A percentile compares a stretch with the other conserved stretches of the same genome.
Conservation (phyloP, 1,140 invertebrate species). For the Pseudomyrmex concolor region DNA sequence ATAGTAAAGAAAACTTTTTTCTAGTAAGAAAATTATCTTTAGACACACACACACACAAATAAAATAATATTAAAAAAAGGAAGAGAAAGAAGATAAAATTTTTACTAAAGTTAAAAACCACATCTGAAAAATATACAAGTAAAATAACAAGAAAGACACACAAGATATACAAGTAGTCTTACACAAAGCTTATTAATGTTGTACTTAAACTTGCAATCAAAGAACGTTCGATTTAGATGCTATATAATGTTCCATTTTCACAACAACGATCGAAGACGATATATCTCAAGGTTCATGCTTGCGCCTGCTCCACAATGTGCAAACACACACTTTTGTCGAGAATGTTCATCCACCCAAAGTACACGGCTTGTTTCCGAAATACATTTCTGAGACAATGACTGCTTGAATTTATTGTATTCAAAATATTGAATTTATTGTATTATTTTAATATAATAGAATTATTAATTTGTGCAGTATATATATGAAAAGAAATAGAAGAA, state of each 20-base stretch:
- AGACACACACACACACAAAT: background rate
- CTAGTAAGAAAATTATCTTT: background rate
- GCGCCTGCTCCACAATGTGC: slow-evolving; percentile 53
- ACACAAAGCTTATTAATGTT: background rate
- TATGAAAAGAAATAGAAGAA: too few species aligned
- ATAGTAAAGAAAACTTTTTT: too few species aligned
- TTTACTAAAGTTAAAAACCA: background rate
- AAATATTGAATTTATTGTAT: background rate
- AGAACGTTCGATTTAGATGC: background rate
- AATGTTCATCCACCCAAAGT: slow-evolving; percentile 26
- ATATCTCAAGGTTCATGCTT: slow-evolving; percentile 31
- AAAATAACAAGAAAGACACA: background rate
- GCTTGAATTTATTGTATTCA: background rate
- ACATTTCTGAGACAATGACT: background rate
- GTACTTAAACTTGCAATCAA: slow-evolving; percentile 31
- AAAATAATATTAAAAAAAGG: background rate
- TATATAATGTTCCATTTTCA: slow-evolving; percentile 33
- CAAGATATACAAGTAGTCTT: background rate
- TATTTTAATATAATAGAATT: too few species aligned
- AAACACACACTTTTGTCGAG: slow-evolving; percentile 54
- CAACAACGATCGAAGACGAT: slow-evolving; percentile 62
- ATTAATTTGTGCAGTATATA: too few species aligned
- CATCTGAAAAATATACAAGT: background rate
- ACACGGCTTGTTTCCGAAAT: slow-evolving; percentile 1
- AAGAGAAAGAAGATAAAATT: background rate